Conservation (phyloP, 1,140 invertebrate species). For the Sitobion miscanthi region DNA sequence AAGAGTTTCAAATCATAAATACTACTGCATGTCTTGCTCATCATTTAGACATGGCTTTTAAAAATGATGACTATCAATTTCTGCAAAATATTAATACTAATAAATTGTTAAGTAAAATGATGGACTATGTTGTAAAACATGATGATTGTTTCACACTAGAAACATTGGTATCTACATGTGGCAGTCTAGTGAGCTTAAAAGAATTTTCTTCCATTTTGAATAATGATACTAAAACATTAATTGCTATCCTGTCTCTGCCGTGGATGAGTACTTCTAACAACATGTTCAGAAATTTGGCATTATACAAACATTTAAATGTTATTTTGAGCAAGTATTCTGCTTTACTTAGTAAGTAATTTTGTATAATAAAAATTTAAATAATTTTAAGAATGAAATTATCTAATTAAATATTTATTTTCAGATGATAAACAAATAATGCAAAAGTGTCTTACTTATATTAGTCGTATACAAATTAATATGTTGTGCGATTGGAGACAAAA, state of each 20-base stretch:
- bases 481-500: background rate
- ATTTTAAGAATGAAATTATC: background rate
- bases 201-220: background rate
- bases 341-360: conserved; percentile 37
- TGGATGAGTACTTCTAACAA: conserved; percentile 8
- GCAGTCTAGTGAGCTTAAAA: conserved; percentile 17
- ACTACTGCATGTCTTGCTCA: background rate
- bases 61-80: background rate
- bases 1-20: conserved; percentile 33
- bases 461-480: background rate
- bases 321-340: background rate
- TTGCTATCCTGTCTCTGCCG: conserved; percentile 30
- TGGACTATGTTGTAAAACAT: conserved; percentile 7
- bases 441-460: conserved; percentile 35
- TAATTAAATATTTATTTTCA: conserved; percentile 35
- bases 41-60: conserved; percentile 43
- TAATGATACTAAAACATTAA: conserved; percentile 29
- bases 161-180: conserved; percentile 29
- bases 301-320: conserved; percentile 42
- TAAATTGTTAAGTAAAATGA: conserved; percentile 44
- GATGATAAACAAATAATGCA: conserved; percentile 18
- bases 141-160: background rate
- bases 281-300: background rate
- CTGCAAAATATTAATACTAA: conserved; percentile 5
- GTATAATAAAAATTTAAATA: background rate